Base-by-base conservation (phyloP, 2,888 invertebrate species). In the Scrobipalpa atriplicella region DNA sequence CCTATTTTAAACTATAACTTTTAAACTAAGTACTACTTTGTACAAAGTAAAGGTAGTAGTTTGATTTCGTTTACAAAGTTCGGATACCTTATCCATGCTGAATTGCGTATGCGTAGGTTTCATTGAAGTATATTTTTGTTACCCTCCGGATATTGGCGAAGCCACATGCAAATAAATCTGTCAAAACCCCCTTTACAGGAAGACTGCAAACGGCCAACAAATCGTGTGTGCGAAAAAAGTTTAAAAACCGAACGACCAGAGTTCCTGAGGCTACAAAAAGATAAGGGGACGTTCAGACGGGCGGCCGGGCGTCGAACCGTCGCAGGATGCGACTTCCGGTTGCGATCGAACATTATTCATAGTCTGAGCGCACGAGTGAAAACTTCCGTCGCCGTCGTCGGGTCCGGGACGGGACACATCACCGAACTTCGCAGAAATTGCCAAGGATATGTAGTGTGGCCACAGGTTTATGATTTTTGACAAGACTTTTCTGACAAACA, bases 331-430 rank as follows among this genome's bases (percentile, higher is more conserved):
- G 67, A 71, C 77, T 80, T 84, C 84, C 83, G 80, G 75, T 74
- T 72, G 69, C 77, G 76, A 75, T 73, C 80, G 78, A 73, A 73
- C 78, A 78, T 84, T 84, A 85, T 83, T 85, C 85, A 85, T 81
- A 78, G 80, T 76, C 72, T 69, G 73, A 68, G 76, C 74, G 70
- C 78, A 77, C 73, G 75, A 80, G 78, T 73, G 73, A 76, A 81
- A 84, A 85, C 85, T 85, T 85, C 81, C 81, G 76, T 66, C 65
- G n/a, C n/a, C n/a, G 68, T 54, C 60, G 58, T 6, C 56, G 56
- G 54, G n/a, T 16, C 54, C 56, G 56, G 54, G 47, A 47, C 54
- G 68, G 66, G 70, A 73, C 71, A 75, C 72, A 75, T 68, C 71
- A 64, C 67, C 69, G 80, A 80, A 80, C 75, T 82, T 84, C 81